These are phyloP conservation scores for Microctenopoma steveboyesi DNA, from an alignment of 2,797 vertebrate genomes.

Conservation along the genomic window DNA sequence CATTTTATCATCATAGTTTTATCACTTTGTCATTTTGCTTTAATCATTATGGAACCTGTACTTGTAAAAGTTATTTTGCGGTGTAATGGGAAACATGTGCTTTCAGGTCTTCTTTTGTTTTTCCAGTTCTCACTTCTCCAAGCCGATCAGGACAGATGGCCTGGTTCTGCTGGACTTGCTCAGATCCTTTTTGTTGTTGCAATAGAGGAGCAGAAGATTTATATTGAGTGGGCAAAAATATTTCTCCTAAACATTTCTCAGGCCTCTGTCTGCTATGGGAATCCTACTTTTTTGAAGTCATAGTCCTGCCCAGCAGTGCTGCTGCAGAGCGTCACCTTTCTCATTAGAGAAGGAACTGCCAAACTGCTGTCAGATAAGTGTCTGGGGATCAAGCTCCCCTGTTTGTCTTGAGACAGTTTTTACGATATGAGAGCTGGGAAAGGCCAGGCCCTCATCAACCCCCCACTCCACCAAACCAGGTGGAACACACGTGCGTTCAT, in stretches of 20 bases:
- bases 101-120: too few relatives aligned
- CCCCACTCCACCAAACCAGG: slow-evolving; percentile 74
- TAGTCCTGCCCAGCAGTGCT: slow-evolving; percentile 20
- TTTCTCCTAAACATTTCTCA: neutral
- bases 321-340: slow-evolving; percentile 48
- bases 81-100: slow-evolving; percentile 9
- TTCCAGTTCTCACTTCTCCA: too few relatives aligned
- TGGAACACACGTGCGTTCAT: slow-evolving; percentile 85
- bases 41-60: slow-evolving; percentile 30
- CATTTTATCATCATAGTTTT: slow-evolving; percentile 31
- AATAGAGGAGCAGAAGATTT: neutral
- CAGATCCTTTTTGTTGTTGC: too few relatives aligned
- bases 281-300: slow-evolving; percentile 20
- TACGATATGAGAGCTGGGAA: slow-evolving; percentile 59
- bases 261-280: slow-evolving; percentile 4
- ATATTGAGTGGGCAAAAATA: neutral
- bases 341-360: slow-evolving; percentile 61
- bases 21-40: slow-evolving; percentile 50
- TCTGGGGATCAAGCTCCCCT: slow-evolving; percentile 60
- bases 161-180: too few relatives aligned
- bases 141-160: too few relatives aligned
- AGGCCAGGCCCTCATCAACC: slow-evolving; percentile 63
- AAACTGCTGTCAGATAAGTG: slow-evolving; percentile 71
- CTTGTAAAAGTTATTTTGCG: slow-evolving; percentile 12
- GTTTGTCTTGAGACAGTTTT: slow-evolving; percentile 70